A percentile compares a stretch with the other conserved stretches of the same genome.
Conservation (phyloP, 2,113 vertebrate genomes). For the Neodontobutis hainanensis region DNA sequence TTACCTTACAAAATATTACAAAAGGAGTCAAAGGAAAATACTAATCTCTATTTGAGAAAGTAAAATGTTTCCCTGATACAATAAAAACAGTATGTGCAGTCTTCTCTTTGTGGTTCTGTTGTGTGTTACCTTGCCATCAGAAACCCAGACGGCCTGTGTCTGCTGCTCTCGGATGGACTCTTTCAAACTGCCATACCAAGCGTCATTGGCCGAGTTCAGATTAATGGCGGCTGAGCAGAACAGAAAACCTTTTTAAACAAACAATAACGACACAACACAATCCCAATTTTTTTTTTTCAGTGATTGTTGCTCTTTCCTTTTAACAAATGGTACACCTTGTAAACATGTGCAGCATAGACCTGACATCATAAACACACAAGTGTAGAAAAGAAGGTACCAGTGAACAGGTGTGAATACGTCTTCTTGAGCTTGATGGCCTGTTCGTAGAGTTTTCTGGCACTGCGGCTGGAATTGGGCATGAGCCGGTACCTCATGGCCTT, state of each 20-base stretch:
- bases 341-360: too few species aligned
- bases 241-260: neutral
- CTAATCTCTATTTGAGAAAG: too few species aligned
- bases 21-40: too few species aligned
- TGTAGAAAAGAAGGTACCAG: conserved; percentile 71
- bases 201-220: conserved; percentile 87
- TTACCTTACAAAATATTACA: too few species aligned
- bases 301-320: too few species aligned
- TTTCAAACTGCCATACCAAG: conserved; percentile 91
- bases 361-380: too few species aligned
- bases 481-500: conserved; percentile 90
- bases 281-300: too few species aligned
- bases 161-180: conserved; percentile 88
- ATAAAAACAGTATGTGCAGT: too few species aligned
- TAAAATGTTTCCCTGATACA: too few species aligned
- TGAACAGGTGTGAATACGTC: conserved; percentile 87
- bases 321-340: too few species aligned
- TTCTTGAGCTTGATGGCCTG: conserved; percentile 92
- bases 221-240: conserved; percentile 81
- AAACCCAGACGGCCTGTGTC: conserved; percentile 90
- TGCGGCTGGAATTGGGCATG: conserved; percentile 86
- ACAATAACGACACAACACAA: neutral
- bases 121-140: conserved; percentile 87
- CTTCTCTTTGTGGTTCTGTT: conserved; percentile 1
- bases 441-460: conserved; percentile 88